These are phyloP conservation scores for Hemichromis elongatus DNA, from an alignment of 2,113 vertebrate genomes.

Conservation along the genomic window DNA sequence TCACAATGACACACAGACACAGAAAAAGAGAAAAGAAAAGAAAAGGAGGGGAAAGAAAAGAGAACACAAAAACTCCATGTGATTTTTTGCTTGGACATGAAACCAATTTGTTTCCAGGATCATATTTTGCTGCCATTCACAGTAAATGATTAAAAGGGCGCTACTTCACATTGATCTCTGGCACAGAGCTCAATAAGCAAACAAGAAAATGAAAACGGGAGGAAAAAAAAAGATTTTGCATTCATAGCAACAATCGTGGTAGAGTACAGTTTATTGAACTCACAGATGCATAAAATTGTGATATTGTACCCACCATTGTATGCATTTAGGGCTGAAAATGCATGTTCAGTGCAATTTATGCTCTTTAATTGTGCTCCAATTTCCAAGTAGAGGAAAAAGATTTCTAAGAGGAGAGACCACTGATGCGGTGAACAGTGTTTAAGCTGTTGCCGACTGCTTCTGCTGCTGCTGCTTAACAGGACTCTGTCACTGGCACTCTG, in stretches of 20 bases:
- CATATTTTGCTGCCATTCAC: constrained; percentile 38
- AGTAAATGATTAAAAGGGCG: constrained; percentile 51
- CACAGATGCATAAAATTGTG: neutral
- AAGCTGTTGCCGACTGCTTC: constrained; percentile 41
- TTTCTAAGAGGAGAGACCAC: neutral
- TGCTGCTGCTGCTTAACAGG: constrained; percentile 50
- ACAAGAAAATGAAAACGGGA: neutral
- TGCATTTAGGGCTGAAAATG: neutral
- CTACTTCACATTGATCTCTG: constrained; percentile 47
- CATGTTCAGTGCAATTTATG: neutral
- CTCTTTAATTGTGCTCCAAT: constrained; percentile 14
- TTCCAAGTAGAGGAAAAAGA: neutral
- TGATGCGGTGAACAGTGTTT: constrained; percentile 3
- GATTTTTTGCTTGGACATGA: constrained; percentile 54
- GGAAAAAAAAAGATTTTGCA: neutral
- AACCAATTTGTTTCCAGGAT: constrained; percentile 58
- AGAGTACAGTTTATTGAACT: neutral
- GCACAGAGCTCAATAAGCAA: constrained; percentile 41
- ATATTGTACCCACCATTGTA: neutral
- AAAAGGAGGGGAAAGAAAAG: constrained; percentile 26
- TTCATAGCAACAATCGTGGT: neutral
- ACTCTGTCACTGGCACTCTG: constrained; percentile 65
- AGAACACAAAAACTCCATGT: constrained; percentile 52
- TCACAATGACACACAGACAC: constrained; percentile 25
- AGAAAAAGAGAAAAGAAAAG: neutral